phyloP scores from a whole-genome alignment of 2,888 invertebrate genomes.

The Lasius fuliginosus region DNA sequence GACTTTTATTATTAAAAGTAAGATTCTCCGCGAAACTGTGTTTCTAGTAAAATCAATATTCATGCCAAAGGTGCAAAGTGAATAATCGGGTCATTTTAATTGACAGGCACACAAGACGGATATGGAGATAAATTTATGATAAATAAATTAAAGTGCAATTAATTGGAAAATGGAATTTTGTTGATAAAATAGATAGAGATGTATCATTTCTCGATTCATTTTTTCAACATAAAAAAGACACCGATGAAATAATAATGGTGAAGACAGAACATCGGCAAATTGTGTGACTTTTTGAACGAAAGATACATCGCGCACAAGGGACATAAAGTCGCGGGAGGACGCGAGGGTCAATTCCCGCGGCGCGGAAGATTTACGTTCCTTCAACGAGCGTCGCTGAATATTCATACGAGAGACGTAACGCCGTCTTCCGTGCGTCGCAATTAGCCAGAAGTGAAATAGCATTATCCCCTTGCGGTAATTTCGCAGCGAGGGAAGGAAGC shows the following conservation, averaged over 20 bases:
- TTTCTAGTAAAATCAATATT: neutral
- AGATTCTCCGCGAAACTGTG: neutral
- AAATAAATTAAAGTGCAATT: neutral
- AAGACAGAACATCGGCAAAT: neutral
- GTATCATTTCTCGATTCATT: neutral
- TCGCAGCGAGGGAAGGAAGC: conserved; percentile 9
- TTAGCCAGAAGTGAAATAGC: conserved; percentile 49
- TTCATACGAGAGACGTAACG: conserved; percentile 45
- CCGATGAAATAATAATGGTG: neutral
- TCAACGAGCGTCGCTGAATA: conserved; percentile 38
- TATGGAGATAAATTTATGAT: neutral
- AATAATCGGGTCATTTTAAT: neutral
- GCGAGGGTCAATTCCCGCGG: conserved; percentile 22
- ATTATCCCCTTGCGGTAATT: conserved; percentile 46
- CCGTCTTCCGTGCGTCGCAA: conserved; percentile 50
- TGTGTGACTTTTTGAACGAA: neutral
- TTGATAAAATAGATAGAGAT: neutral
- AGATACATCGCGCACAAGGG: neutral
- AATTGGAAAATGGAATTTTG: neutral
- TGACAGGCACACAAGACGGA: neutral
- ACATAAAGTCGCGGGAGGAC: conserved; percentile 12
- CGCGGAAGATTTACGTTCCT: conserved; percentile 36
- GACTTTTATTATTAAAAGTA: neutral
- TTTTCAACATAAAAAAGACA: neutral
- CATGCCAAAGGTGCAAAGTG: neutral